phyloP scores from a whole-genome alignment of 2,797 vertebrate genomes.

The Falco berigora region DNA sequence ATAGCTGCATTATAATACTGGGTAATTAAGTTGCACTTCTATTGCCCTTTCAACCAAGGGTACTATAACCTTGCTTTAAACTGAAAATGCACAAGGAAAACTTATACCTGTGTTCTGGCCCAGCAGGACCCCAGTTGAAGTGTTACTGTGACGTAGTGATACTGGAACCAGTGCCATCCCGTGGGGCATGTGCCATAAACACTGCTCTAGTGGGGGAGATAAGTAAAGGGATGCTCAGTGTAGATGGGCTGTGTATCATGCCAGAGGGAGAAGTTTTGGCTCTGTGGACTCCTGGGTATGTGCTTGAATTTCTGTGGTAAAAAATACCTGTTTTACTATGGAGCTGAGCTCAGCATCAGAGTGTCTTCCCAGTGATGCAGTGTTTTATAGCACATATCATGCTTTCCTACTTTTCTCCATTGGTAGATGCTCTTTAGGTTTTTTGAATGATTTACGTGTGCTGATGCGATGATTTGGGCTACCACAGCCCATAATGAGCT shows the following conservation, averaged over 20 bases:
- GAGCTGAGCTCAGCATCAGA: background rate
- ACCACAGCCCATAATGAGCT: background rate
- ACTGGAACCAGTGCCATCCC: rapidly evolving
- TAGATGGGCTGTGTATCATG: background rate
- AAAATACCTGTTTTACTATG: background rate
- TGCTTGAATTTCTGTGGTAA: background rate
- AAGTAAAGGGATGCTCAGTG: background rate
- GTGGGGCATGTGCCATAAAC: background rate
- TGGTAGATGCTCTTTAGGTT: background rate
- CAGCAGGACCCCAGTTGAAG: background rate
- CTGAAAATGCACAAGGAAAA: background rate
- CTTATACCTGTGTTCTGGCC: background rate
- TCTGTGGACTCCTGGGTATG: background rate
- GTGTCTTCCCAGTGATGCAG: background rate
- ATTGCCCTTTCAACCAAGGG: constrained; percentile 3
- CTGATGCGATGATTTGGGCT: background rate
- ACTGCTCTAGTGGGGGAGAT: background rate
- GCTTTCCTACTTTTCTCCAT: background rate
- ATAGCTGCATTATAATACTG: background rate
- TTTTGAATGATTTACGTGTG: background rate
- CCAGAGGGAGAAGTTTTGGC: background rate
- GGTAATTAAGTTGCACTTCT: constrained; percentile 20
- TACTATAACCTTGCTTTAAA: background rate
- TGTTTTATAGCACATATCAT: background rate
- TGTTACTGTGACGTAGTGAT: background rate